A percentile compares a stretch with the other conserved stretches of the same genome.
Evolutionary conservation across 2,888 invertebrate species (phyloP).

Genomic region (Eumerus sabulonum): DNA sequence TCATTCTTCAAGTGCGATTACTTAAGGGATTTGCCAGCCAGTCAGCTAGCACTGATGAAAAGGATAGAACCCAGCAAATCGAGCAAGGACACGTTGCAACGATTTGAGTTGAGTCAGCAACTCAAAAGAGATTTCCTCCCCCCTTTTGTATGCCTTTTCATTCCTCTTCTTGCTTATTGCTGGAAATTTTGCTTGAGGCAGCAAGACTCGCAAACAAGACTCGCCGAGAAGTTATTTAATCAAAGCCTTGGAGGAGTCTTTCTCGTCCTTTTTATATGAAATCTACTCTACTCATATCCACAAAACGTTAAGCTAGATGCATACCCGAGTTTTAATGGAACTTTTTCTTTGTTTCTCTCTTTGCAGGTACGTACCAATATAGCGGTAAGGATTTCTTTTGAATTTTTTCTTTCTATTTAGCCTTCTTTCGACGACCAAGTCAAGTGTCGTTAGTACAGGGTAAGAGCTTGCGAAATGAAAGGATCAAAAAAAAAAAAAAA

Average conservation of each 20-base stretch:
- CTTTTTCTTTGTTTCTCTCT: conserved; percentile 33
- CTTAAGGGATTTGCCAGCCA: conserved; percentile 60
- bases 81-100: conserved; percentile 55
- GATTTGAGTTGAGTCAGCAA: conserved; percentile 61
- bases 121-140: conserved; percentile 46
- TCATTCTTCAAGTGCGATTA: conserved; percentile 65
- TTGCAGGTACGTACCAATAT: conserved; percentile 55
- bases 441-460: background rate
- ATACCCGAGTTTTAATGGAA: conserved; percentile 36
- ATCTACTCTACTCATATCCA: too few relatives aligned
- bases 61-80: conserved; percentile 66
- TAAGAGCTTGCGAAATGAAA: conserved; percentile 18
- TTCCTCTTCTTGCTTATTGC: background rate
- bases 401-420: too few relatives aligned
- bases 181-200: background rate
- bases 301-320: too few relatives aligned
- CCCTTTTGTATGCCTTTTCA: background rate
- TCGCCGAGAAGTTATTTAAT: conserved; percentile 61
- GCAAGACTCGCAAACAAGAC: conserved; percentile 31
- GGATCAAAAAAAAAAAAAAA: background rate
- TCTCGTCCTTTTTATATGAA: background rate
- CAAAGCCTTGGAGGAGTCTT: conserved; percentile 43
- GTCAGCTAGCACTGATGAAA: conserved; percentile 67
- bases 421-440: background rate
- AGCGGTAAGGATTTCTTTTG: conserved; percentile 37